Percentiles rank a stretch among this genome's conserved stretches.
phyloP scores from a whole-genome alignment of 2,797 vertebrate genomes.

The Cirrhinus molitorella region DNA sequence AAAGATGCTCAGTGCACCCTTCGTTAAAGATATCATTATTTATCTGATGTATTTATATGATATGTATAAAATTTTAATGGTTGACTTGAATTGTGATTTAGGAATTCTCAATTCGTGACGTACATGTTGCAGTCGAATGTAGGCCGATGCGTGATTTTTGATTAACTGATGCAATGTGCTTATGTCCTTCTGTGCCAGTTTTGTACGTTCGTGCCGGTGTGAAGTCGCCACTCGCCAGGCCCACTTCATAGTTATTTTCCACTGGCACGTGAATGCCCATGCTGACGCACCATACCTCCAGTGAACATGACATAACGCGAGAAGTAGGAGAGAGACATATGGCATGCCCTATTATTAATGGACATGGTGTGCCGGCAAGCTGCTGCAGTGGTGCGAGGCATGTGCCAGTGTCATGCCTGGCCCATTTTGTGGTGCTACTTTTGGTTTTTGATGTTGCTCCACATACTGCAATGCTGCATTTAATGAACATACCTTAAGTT shows the following conservation, averaged over 20 bases:
- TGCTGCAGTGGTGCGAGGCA: conserved; percentile 54
- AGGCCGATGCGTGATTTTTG: background rate
- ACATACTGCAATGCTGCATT: conserved; percentile 59
- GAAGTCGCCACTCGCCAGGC: background rate
- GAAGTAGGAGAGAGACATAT: conserved; percentile 31
- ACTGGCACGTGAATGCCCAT: conserved; percentile 27
- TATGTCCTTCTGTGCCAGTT: background rate
- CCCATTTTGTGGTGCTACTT: conserved; percentile 45
- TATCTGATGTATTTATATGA: background rate
- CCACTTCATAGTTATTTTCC: conserved; percentile 18
- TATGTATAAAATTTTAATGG: background rate
- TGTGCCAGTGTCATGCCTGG: conserved; percentile 51
- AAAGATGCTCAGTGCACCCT: conserved; percentile 33
- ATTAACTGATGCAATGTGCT: background rate
- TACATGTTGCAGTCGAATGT: background rate
- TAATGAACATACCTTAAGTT: conserved; percentile 31
- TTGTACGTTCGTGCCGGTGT: background rate
- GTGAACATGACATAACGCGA: conserved; percentile 26
- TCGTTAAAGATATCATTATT: background rate
- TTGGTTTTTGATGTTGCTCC: conserved; percentile 42
- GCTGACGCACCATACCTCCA: conserved; percentile 38
- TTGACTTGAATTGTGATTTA: background rate
- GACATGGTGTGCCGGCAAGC: conserved; percentile 23
- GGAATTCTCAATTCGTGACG: background rate
- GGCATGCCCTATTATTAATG: conserved; percentile 40